Base-by-base conservation (phyloP, 2,113 vertebrate genomes). In the Phaethornis superciliosus region DNA sequence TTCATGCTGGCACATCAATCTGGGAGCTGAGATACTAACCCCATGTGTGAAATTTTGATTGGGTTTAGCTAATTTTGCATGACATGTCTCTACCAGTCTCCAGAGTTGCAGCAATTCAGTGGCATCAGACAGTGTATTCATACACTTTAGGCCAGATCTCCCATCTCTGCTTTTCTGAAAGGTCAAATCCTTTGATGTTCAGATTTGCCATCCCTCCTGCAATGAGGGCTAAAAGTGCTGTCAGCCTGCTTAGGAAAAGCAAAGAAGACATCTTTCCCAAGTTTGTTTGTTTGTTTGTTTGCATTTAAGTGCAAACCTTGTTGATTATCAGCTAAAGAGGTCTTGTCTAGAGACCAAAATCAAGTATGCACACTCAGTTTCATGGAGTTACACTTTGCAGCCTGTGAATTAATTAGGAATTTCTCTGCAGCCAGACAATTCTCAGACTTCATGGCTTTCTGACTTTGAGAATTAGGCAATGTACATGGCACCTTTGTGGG, bases 391-490 rank as follows among this genome's bases (percentile, higher is more conserved):
- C 60, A 59, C 37, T 82, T 37, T 75, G 71, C 64, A 58, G 84
- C 28, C 68, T 88, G 33, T 65, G 81, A 87, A 94, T 75, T 94
- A 96, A 96, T 95, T 95, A 96, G 76, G 65, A 54, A 55, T 94
- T 90, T 51, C 90, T 96, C 94, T 79, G 0, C 63, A 52, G 85
- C 54, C 81, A 78, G 89, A 42, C 78, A 46, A 7, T 62, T 85
- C 16, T 0, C 58, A 76, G 89, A 16, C 85, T 83, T 69, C 55
- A 27, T 55, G 75, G 79, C 33, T 30, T 62, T 81, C 9, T 67
- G 79, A 42, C 90, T 52, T 33, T 56, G 95, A 92, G 81, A 26
- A 89, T 20, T 37, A 59, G 22, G 3, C 18, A 52, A 47, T 1
- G 22, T 35, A n/a, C 46, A 3, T 6, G 55, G 33, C 46, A 46